These are phyloP conservation scores for Scolopax bukidnonensis DNA, from an alignment of 2,797 vertebrate genomes.

Conservation along the genomic window DNA sequence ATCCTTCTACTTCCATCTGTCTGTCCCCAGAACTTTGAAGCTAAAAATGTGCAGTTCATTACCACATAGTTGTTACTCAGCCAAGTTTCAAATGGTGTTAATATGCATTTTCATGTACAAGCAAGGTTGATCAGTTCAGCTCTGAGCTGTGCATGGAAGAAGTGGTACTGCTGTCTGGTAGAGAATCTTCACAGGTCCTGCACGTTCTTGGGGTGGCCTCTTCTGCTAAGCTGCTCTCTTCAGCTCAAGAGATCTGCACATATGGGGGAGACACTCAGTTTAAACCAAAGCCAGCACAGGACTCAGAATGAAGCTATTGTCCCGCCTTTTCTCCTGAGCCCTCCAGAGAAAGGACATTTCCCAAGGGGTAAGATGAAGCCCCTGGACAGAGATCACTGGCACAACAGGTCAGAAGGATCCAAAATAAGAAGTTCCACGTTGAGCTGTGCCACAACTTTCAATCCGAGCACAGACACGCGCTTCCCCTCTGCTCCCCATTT, in stretches of 20 bases:
- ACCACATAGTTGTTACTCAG: slow-evolving; percentile 6
- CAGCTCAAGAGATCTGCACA: not conserved
- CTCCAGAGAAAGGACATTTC: not conserved
- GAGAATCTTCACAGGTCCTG: not conserved
- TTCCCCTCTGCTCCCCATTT: not conserved
- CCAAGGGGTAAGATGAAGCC: accelerated
- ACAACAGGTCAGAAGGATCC: not conserved
- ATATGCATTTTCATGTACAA: not conserved
- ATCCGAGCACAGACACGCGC: accelerated
- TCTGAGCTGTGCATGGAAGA: not conserved
- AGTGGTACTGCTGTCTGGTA: not conserved
- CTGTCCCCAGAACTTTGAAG: not conserved
- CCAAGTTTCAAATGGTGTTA: not conserved
- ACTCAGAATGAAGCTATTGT: not conserved
- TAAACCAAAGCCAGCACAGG: not conserved
- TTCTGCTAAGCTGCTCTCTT: not conserved
- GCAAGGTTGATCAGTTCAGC: not conserved
- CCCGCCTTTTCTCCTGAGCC: not conserved
- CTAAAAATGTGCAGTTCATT: slow-evolving; percentile 43
- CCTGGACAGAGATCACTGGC: not conserved
- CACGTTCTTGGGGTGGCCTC: not conserved
- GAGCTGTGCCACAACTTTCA: not conserved
- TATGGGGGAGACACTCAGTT: not conserved
- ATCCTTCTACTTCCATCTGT: not conserved
- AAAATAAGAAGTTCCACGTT: accelerated